Conservation (phyloP, 2,888 invertebrate genomes). For the Drosophila ustulata region DNA sequence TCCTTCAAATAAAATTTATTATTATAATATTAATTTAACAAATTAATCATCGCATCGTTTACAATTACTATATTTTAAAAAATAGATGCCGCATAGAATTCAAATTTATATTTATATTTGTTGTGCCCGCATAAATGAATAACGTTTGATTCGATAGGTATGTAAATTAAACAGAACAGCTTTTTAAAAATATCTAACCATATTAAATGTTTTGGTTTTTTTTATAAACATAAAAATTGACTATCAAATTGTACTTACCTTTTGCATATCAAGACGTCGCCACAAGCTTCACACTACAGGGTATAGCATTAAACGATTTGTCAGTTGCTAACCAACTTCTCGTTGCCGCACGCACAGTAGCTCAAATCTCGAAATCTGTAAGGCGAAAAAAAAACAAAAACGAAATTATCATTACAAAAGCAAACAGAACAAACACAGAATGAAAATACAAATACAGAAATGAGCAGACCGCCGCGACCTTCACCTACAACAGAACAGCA, state of each 20-base stretch:
- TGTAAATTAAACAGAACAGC: too few species aligned
- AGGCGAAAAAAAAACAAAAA: constrained; percentile 9
- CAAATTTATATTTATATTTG: too few species aligned
- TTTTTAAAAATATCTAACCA: too few species aligned
- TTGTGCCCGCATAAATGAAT: too few species aligned
- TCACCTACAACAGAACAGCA: constrained; percentile 64
- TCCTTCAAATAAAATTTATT: too few species aligned
- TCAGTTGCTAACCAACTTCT: constrained; percentile 1
- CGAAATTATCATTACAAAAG: constrained; percentile 56
- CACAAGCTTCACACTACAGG: background rate
- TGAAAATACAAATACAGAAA: constrained; percentile 31
- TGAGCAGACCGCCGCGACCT: constrained; percentile 55
- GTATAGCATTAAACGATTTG: constrained; percentile 5
- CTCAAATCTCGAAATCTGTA: constrained; percentile 14
- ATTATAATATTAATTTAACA: too few species aligned
- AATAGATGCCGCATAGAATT: too few species aligned
- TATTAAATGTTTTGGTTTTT: too few species aligned
- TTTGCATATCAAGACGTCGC: background rate
- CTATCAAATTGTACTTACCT: background rate
- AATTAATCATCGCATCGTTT: too few species aligned
- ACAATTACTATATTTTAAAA: too few species aligned
- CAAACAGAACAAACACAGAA: constrained; percentile 52
- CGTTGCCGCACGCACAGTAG: constrained; percentile 1
- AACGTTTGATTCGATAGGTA: too few species aligned
- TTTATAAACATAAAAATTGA: too few species aligned